phyloP scores from a whole-genome alignment of 2,113 vertebrate genomes.

The Cnemophilus loriae region DNA sequence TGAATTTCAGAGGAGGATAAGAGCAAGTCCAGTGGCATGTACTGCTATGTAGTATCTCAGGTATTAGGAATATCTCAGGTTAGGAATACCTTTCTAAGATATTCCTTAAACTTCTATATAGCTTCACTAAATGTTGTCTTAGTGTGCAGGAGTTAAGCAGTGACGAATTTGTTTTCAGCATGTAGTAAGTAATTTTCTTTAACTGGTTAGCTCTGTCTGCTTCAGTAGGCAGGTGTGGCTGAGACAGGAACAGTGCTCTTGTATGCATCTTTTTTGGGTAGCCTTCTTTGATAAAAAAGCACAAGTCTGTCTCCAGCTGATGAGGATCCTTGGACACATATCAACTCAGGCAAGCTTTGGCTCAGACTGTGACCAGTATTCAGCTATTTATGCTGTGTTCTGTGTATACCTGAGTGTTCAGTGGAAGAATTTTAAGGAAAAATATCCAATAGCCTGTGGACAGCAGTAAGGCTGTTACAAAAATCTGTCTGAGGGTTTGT shows the following conservation, averaged over 20 bases:
- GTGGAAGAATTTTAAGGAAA: neutral
- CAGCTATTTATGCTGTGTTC: neutral
- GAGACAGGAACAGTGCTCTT: neutral
- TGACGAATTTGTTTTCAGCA: neutral
- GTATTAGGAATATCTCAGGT: neutral
- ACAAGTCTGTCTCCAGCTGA: neutral
- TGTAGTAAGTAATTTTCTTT: neutral
- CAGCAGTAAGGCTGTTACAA: neutral
- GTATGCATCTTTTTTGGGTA: neutral
- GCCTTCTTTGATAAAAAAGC: neutral
- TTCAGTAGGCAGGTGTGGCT: neutral
- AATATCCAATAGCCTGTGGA: neutral
- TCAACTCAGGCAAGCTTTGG: neutral
- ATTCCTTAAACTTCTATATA: neutral
- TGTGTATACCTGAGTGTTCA: neutral
- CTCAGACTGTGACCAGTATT: neutral
- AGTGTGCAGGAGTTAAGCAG: neutral
- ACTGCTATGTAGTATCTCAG: neutral
- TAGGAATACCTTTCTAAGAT: neutral
- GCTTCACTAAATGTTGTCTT: neutral
- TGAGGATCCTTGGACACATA: accelerated
- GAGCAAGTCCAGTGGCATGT: neutral
- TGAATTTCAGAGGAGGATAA: neutral
- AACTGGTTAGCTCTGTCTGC: neutral
- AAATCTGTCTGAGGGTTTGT: neutral